Evolutionary conservation across 2,888 invertebrate species (phyloP).

Genomic region (Pherbina coryleti): DNA sequence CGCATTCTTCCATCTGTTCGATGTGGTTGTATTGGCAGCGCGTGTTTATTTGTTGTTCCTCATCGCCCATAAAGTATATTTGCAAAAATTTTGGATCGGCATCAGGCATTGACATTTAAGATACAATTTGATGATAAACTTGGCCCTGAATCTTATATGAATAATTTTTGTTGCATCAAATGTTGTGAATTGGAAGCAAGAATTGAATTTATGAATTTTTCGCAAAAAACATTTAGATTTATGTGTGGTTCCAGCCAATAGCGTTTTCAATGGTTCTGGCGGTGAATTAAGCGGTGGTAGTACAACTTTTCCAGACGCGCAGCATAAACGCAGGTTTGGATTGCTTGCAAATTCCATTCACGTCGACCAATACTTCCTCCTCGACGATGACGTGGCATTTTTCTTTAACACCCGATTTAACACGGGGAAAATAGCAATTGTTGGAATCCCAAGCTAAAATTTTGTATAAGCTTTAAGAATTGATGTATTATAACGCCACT

Average conservation of each 20-base stretch:
- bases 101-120: conserved; percentile 26
- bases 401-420: no score
- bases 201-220: conserved; percentile 12
- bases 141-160: conserved; percentile 36
- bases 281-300: no score
- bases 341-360: no score
- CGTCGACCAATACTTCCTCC: no score
- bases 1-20: conserved; percentile 26
- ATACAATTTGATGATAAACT: conserved; percentile 34
- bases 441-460: no score
- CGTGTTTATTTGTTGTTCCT: conserved; percentile 41
- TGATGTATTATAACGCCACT: no score
- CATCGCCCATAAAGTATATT: conserved; percentile 42
- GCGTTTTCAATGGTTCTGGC: no score
- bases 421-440: no score
- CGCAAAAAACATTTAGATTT: conserved; percentile 22
- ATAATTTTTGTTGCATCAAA: conserved; percentile 28
- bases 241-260: not conserved
- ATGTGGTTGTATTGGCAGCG: conserved; percentile 36
- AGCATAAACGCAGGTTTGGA: no score
- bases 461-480: no score
- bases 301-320: no score
- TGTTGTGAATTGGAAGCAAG: conserved; percentile 29
- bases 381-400: no score
- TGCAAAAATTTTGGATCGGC: conserved; percentile 34